Base-by-base conservation (phyloP, 2,113 vertebrate species). In the Charadrius vociferus region DNA sequence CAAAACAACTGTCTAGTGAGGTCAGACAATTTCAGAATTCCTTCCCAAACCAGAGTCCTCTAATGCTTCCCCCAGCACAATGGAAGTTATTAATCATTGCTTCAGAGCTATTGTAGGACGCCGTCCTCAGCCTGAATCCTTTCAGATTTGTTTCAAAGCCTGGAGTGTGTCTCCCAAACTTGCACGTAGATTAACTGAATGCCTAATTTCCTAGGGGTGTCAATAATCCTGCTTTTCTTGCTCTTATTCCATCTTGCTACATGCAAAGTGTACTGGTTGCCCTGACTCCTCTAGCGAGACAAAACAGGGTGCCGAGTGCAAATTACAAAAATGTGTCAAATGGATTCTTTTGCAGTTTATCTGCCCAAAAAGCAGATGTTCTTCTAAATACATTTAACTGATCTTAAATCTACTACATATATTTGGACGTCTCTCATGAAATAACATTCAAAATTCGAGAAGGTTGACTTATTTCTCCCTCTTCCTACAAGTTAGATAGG, bases 261-360 rank as follows among this genome's bases (percentile, higher is more conserved):
- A 23, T 5, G 14, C 59, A 56, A 27, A 3, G 9, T 7, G 34
- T 20, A 34, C 10, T 39, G 49, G 41, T 17, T 61, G 36, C 53
- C 63, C 34, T 13, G 41, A 53, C 47, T 61, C 63, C 81, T 52
- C 36, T 39, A 6, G 52, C 16, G 11, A 50, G 34, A 47, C 41
- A 41, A 43, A 61, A 29, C 67, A 66, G 20, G 66, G 34, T 19
- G 21, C 53, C 1, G 4, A 43, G 18, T 24, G 10, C 36, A 37
- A 59, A n/a, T 63, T 23, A 59, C 0, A 0, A 13, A 79, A 36
- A 26, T 5, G 22, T 5, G 30, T 79, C 39, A 65, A 56, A 49
- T 29, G 7, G 29, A 30, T 20, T 7, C 14, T 15, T 87, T 49
- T 26, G 16, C 37, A 52, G 8, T 13, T 32, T 50, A n/a, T 43